phyloP scores from a whole-genome alignment of 2,888 invertebrate species.

The Monoplex corrugatus region DNA sequence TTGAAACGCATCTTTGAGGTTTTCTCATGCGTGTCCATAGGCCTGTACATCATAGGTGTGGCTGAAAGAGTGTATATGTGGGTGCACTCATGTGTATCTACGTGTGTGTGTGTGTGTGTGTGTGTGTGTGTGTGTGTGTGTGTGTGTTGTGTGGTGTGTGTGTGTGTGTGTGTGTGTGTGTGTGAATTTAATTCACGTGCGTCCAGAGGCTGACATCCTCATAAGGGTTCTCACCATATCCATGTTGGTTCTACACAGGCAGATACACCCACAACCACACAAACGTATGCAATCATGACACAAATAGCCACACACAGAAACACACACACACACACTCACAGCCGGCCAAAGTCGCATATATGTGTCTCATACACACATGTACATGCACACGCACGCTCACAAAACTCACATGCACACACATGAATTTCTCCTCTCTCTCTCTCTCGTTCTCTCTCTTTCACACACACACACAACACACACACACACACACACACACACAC shows the following conservation, averaged over 20 bases:
- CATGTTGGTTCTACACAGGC: background rate
- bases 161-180: background rate
- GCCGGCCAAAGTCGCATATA: background rate
- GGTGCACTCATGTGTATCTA: background rate
- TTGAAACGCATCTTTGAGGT: too few species aligned
- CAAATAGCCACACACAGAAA: background rate
- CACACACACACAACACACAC: background rate
- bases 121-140: background rate
- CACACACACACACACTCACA: background rate
- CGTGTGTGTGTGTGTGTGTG: too few species aligned
- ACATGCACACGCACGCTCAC: background rate
- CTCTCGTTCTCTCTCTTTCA: slow-evolving; percentile 4
- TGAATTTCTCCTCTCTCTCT: background rate
- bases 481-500: slow-evolving; percentile 26
- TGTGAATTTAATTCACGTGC: too few species aligned
- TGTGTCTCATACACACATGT: background rate
- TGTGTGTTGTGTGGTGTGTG: background rate
- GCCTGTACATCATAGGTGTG: too few species aligned
- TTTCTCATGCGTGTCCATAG: too few species aligned
- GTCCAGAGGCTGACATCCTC: too few species aligned
- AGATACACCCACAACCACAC: background rate
- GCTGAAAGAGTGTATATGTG: background rate
- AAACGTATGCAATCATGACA: background rate
- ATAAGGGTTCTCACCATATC: too few species aligned
- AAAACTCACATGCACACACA: background rate